Base-by-base conservation (phyloP, 2,888 invertebrate species). In the Eubasilissa splendida region DNA sequence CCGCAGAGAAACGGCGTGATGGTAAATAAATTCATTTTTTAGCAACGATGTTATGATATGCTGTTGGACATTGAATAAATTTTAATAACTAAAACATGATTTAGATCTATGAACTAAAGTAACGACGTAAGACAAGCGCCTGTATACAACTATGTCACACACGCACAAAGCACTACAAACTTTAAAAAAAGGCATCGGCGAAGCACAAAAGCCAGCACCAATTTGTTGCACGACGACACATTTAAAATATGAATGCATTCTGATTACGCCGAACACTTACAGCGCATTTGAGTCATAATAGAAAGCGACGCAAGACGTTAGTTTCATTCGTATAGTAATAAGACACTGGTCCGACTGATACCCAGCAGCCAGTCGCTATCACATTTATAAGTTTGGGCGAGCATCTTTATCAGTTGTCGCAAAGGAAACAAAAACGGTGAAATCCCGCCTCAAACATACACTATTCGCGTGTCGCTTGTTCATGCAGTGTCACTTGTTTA, bases 381-480 rank as follows among this genome's bases (percentile, higher is more conserved):
- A 66, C 50, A 42, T 66, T 65, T 76, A 76, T 76, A 56, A 66
- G 11, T 31, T 42, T 58, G 68, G 76, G 50, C 66, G 42, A 68
- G 58, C 14, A 56, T 50, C 42, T 66, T 77, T 77, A 77, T 77
- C 76, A 65, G 76, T 54, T 9, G 52, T 53, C 31, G 12, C 5
- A 53, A 10, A 22, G 8, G 14, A 68, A 50, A 42, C 33, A 68
- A 52, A 33, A n/a, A 50, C 66, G 50, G 50, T 14, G n/a, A 42
- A 9, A 68, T 52, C 14, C 52, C n/a, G 50, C 66, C 12, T 14
- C 50, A 68, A 68, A 11, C 12, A n/a, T 65, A n/a, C 14, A n/a
- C 50, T 42, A 66, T 66, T 66, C n/a, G n/a, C 66, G n/a, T 42
- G n/a, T 42, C 4, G 2, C 7, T 42, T 42, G 42, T 42, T 42